Conservation (phyloP, 2,888 invertebrate species). For the Ligdia adustata region DNA sequence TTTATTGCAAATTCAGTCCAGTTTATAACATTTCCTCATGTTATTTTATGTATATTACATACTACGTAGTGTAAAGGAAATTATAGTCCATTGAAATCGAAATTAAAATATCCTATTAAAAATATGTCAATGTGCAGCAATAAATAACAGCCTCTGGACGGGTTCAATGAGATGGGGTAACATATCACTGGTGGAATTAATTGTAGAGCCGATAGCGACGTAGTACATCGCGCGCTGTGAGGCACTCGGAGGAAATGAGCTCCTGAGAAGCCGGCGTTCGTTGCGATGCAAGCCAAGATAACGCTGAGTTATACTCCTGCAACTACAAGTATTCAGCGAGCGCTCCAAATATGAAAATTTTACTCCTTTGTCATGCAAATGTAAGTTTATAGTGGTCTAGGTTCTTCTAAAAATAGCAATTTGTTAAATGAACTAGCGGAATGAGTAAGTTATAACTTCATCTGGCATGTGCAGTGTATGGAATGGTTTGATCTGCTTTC, state of each 20-base stretch:
- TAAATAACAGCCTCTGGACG: constrained; percentile 15
- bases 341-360: constrained; percentile 6
- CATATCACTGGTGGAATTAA: constrained; percentile 16
- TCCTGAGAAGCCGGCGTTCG: constrained; percentile 3
- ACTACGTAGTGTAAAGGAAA: constrained; percentile 14
- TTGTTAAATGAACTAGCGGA: too few species aligned
- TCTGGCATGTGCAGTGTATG: too few species aligned
- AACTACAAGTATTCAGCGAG: background rate
- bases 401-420: too few species aligned
- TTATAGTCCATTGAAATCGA: background rate
- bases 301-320: constrained; percentile 10
- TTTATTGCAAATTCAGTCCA: too few species aligned
- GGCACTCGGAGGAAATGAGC: constrained; percentile 10
- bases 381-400: background rate
- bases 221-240: constrained; percentile 1
- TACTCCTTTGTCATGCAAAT: constrained; percentile 14
- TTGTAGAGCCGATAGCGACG: constrained; percentile 2
- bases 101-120: constrained; percentile 14
- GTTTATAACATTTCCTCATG: too few species aligned
- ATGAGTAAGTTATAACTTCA: too few species aligned
- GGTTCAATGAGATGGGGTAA: constrained; percentile 19
- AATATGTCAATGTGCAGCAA: constrained; percentile 13
- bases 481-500: too few species aligned
- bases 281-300: constrained; percentile 2
- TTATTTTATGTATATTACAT: too few species aligned